Base-by-base conservation (phyloP, 2,113 vertebrate species). In the Pachycephala philippinensis region DNA sequence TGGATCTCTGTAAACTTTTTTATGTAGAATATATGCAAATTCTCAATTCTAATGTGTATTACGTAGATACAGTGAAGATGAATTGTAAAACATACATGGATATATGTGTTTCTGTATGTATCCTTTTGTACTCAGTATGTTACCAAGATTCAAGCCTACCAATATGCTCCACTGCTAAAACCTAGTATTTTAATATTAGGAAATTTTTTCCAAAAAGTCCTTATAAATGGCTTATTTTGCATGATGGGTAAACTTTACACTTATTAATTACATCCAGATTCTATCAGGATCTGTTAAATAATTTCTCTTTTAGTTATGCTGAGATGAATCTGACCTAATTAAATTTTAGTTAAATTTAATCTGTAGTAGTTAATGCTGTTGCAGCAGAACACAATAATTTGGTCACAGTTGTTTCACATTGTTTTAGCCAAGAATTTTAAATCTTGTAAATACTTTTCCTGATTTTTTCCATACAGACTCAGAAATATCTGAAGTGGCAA, bases 281-380 rank as follows among this genome's bases (percentile, higher is more conserved):
- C 57, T 94, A 65, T 44, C 64, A 87, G 52, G 60, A 84, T 28
- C 33, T 75, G 85, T 96, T 95, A 93, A 96, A 78, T 93, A 92
- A 93, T 90, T 91, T 95, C 6, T 79, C 45, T 93, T 75, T 79
- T 76, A 79, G 89, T 86, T 92, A 84, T 59, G 40, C 8, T 45
- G 49, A 72, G 33, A 42, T 83, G 35, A 91, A 92, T 93, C 42
- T 90, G 82, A 50, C 71, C 90, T 94, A 93, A 95, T 89, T 94
- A 83, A 85, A 64, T 91, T 83, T 79, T 65, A 94, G 85, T 93
- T 95, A 88, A 78, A 84, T 86, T 90, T 92, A 87, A 83, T 63
- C 49, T 84, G 22, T 83, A 70, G 47, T 92, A 91, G 85, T 84
- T 94, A 96, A 81, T 80, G 64, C 44, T 59, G n/a, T 88, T 94